Percentiles rank a stretch among this genome's conserved stretches.
Evolutionary conservation across 30 jellyfish, hydroid and myxozoan genomes (phyloP).

Genomic region (Morbakka virulenta): DNA sequence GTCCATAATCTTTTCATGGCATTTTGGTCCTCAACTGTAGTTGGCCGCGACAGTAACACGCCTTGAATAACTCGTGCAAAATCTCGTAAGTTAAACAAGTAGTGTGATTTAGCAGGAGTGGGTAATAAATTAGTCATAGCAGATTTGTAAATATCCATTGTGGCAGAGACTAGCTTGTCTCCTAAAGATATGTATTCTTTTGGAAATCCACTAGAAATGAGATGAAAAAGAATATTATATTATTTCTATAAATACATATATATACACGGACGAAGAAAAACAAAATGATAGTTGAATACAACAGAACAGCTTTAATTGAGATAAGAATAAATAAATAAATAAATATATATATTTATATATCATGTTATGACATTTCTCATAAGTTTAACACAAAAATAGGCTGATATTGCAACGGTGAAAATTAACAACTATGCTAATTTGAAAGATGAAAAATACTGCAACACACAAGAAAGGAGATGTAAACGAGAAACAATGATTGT

Average conservation of each 20-base stretch:
- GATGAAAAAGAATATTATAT: neutral
- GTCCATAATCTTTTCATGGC: slow-evolving; percentile 89
- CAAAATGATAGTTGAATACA: neutral
- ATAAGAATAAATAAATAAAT: too few relatives aligned
- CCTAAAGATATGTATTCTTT: slow-evolving; percentile 69
- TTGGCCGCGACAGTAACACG: slow-evolving; percentile 74
- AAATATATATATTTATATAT: too few relatives aligned
- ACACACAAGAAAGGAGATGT: too few relatives aligned
- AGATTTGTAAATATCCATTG: slow-evolving; percentile 82
- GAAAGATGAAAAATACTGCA: too few relatives aligned
- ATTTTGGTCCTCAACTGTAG: slow-evolving; percentile 60
- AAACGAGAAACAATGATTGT: too few relatives aligned
- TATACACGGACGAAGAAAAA: neutral
- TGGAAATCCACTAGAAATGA: slow-evolving; percentile 68
- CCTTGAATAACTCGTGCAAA: slow-evolving; percentile 97
- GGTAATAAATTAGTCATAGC: slow-evolving; percentile 90
- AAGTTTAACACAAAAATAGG: too few relatives aligned
- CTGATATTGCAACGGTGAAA: too few relatives aligned
- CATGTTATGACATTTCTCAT: too few relatives aligned
- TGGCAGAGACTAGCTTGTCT: slow-evolving; percentile 74
- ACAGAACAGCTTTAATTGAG: too few relatives aligned
- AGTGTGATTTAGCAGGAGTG: slow-evolving; percentile 99
- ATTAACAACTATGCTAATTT: too few relatives aligned
- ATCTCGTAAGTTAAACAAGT: slow-evolving; percentile 89
- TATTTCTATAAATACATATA: neutral